Conservation (phyloP, 2,113 vertebrate genomes). For the Carassius gibelio region DNA sequence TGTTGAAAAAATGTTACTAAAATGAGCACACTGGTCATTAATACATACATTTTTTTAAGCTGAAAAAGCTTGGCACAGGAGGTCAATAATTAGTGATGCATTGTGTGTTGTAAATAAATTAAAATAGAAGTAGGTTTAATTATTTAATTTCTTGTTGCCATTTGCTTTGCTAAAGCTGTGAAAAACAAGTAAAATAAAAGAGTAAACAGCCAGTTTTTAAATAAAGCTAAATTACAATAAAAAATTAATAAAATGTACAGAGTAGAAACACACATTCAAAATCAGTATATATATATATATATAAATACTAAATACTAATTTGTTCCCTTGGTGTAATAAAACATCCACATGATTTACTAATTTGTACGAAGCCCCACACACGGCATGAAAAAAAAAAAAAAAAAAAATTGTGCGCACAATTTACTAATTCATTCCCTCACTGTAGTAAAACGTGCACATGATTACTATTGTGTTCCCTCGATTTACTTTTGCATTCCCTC, state of each 20-base stretch:
- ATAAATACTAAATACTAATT: too few relatives aligned
- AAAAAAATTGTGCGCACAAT: too few relatives aligned
- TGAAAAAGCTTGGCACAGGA: conserved; percentile 14
- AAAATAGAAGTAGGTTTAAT: background rate
- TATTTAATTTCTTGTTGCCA: background rate
- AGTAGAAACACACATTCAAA: background rate
- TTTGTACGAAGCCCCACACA: too few relatives aligned
- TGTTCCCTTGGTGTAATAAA: too few relatives aligned
- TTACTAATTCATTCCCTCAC: too few relatives aligned
- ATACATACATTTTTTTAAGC: background rate
- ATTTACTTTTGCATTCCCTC: too few relatives aligned
- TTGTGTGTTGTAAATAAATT: conserved; percentile 8
- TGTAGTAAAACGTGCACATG: too few relatives aligned
- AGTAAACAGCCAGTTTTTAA: background rate
- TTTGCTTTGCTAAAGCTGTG: background rate
- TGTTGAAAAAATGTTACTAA: background rate
- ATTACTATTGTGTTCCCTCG: too few relatives aligned
- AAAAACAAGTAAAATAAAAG: background rate
- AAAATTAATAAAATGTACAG: background rate
- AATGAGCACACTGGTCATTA: background rate
- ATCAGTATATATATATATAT: background rate
- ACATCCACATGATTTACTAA: too few relatives aligned
- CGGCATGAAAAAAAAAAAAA: too few relatives aligned
- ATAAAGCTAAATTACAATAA: background rate
- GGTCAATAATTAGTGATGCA: conserved; percentile 17